phyloP scores from a whole-genome alignment of 2,888 invertebrate genomes.

The Dascillus cervinus region DNA sequence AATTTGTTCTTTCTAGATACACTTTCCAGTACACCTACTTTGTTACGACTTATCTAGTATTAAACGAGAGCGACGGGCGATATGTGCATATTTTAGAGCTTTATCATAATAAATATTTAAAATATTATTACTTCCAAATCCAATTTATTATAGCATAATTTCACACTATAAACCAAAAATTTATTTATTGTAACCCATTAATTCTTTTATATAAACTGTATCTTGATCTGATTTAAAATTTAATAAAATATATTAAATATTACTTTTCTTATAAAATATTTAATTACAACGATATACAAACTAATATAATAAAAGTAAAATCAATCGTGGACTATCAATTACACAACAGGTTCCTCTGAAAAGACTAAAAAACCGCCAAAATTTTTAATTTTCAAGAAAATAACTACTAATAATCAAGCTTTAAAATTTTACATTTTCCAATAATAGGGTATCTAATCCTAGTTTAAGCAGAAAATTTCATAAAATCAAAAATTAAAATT shows the following conservation, averaged over 20 bases:
- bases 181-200: slow-evolving; percentile 60
- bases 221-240: slow-evolving; percentile 61
- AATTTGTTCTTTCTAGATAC: slow-evolving; percentile 57
- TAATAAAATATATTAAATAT: slow-evolving; percentile 43
- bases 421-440: slow-evolving; percentile 39
- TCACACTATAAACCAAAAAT: slow-evolving; percentile 44
- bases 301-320: slow-evolving; percentile 45
- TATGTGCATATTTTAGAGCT: slow-evolving; percentile 66
- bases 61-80: slow-evolving; percentile 70
- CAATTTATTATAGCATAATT: slow-evolving; percentile 49
- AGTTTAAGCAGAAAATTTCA: slow-evolving; percentile 45
- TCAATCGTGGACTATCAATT: slow-evolving; percentile 59
- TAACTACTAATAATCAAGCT: slow-evolving; percentile 51
- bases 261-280: slow-evolving; percentile 43
- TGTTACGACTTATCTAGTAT: slow-evolving; percentile 75
- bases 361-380: slow-evolving; percentile 63
- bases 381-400: slow-evolving; percentile 60
- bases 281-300: slow-evolving; percentile 41
- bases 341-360: slow-evolving; percentile 63
- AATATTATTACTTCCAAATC: slow-evolving; percentile 60
- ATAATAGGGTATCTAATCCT: slow-evolving; percentile 67
- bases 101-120: slow-evolving; percentile 50
- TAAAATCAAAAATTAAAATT: slow-evolving; percentile 41
- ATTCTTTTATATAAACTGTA: slow-evolving; percentile 59
- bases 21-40: slow-evolving; percentile 71